Conservation (phyloP, 2,113 vertebrate species). For the Pongo pygmaeus region DNA sequence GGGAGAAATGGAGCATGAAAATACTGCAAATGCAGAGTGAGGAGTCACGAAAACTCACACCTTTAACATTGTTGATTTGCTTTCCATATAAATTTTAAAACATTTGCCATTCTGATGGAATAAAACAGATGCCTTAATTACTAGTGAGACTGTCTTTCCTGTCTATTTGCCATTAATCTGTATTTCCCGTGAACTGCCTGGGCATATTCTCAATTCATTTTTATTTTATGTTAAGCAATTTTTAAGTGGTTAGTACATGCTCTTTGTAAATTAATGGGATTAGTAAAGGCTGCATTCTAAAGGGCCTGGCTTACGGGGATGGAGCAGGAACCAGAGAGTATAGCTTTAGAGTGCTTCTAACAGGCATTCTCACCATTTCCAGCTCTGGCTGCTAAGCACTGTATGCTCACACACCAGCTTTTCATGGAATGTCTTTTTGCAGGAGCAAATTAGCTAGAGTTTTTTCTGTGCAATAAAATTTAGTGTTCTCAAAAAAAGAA, state of each 20-base stretch:
- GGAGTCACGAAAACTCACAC: not conserved
- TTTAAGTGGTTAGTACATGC: not conserved
- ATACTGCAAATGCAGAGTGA: not conserved
- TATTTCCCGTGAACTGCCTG: not conserved
- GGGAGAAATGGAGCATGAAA: not conserved
- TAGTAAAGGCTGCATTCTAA: not conserved
- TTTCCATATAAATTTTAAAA: not conserved
- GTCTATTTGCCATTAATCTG: not conserved
- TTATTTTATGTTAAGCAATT: not conserved
- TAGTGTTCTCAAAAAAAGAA: not conserved
- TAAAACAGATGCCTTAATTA: not conserved
- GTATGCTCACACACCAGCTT: not conserved
- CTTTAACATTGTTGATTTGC: not conserved
- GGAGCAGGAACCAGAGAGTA: not conserved
- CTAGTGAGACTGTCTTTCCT: not conserved
- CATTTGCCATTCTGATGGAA: not conserved
- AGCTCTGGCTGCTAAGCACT: not conserved
- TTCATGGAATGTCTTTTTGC: not conserved
- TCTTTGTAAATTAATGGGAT: conserved; percentile 15
- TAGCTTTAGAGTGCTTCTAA: not conserved
- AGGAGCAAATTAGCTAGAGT: not conserved
- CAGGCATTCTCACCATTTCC: not conserved
- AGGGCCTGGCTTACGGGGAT: not conserved
- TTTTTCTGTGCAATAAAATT: not conserved
- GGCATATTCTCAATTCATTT: not conserved